These are phyloP conservation scores for Piezodorus guildinii DNA, from an alignment of 1,140 invertebrate genomes.

Conservation along the genomic window DNA sequence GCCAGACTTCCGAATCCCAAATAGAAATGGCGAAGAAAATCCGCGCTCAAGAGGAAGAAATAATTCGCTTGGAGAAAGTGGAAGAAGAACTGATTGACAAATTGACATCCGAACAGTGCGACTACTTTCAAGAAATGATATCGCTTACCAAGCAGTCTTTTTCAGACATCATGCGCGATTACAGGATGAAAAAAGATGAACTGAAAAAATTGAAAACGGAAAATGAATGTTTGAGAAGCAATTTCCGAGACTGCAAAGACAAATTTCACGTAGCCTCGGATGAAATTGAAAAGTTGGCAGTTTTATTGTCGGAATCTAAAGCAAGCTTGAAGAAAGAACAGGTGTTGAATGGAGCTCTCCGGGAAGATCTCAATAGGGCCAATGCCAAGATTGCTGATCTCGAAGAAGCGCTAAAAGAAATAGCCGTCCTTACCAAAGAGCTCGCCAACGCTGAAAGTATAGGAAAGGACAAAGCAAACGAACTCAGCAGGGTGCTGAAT, in stretches of 20 bases:
- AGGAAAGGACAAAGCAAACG: neutral
- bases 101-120: neutral
- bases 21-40: constrained; percentile 10
- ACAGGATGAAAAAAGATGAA: constrained; percentile 6
- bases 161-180: constrained; percentile 4
- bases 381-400: neutral
- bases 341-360: neutral
- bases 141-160: constrained; percentile 12
- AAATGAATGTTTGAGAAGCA: neutral
- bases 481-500: neutral
- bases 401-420: neutral
- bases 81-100: neutral
- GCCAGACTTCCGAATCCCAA: constrained; percentile 5
- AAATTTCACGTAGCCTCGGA: constrained; percentile 2
- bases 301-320: neutral
- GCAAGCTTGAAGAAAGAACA: constrained; percentile 5
- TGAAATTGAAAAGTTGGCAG: constrained; percentile 17
- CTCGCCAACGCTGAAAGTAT: neutral
- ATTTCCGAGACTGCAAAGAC: neutral
- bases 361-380: constrained; percentile 5
- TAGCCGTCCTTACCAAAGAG: neutral
- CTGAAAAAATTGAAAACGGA: neutral
- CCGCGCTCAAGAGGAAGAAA: constrained; percentile 12
- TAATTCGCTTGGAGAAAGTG: neutral
- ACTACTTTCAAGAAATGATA: constrained; percentile 17